Evolutionary conservation across 1,140 invertebrate species (phyloP), one percentile per base, ranked within the genome.

Genomic region (Drosophila auraria): DNA sequence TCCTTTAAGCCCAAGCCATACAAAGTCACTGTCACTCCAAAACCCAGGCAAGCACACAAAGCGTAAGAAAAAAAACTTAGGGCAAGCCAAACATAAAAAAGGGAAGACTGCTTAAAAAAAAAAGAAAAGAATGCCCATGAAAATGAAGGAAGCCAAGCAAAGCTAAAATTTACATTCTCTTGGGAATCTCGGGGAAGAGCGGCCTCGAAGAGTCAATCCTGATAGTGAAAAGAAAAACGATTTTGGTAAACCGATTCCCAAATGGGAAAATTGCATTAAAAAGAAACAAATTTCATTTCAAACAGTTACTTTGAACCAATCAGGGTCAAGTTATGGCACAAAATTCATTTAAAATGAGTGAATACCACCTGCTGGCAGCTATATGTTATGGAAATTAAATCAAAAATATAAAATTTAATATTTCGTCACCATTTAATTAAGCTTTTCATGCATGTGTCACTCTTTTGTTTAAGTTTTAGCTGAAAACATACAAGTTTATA

Each of bases 1-100:
- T 89, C 84, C 81, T 81, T 83, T 89, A 81, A 89, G 81, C 63
- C 70, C 20, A 70, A 82, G 61, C 66, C 68, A 58, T 63, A 78
- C 68, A 71, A 78, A 77, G 73, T 69, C 50, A 56, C 51, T 47
- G 53, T 62, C 30, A 64, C 63, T 42, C 36, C 45, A 44, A 42
- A 50, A 42, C 27, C 9, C 56, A 3, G 23, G 33, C 20, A 54
- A 27, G 33, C 20, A 54, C 56, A 64, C 50, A 70, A 60, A 57
- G 40, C 45, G 6, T 30, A 40, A 23, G 56, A 53, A 45, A 54
- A 36, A 65, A 36, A 65, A 44, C 38, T 30, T 20, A 44, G 20
- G 30, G 38, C 68, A 45, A 14, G 14, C 14, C 51, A 57, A 42
- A 58, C 65, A 33, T 9, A 50, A 50, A 25, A 42, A 36, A 8